phyloP scores from a whole-genome alignment of 2,113 vertebrate species.

The Scatophagus argus region DNA sequence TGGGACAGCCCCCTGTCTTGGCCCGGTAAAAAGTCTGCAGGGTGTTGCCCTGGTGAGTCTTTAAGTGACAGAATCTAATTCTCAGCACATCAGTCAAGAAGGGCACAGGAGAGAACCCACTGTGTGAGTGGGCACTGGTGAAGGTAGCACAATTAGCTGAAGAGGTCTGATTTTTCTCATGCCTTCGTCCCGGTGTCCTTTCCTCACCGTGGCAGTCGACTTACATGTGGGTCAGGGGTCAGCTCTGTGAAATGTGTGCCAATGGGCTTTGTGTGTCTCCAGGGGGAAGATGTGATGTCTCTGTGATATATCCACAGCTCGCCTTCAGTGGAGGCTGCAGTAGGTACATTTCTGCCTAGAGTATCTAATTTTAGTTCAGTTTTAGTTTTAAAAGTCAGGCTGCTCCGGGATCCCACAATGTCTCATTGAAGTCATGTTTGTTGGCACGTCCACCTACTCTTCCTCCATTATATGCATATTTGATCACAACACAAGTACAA shows the following conservation, averaged over 20 bases:
- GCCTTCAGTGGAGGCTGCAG: constrained; percentile 5
- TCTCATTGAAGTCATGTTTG: neutral
- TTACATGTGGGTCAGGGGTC: constrained; percentile 53
- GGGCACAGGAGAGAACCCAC: constrained; percentile 44
- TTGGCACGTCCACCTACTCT: too few relatives aligned
- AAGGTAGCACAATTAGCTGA: constrained; percentile 58
- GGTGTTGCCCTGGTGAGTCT: constrained; percentile 50
- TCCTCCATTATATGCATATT: too few relatives aligned
- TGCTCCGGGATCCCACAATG: neutral
- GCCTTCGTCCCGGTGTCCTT: constrained; percentile 31
- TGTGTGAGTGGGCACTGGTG: constrained; percentile 2
- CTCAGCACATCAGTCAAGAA: constrained; percentile 74
- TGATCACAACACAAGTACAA: too few relatives aligned
- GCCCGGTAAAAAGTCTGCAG: constrained; percentile 38
- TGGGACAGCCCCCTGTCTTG: constrained; percentile 30
- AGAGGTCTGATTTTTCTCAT: constrained; percentile 21
- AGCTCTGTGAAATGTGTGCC: constrained; percentile 60
- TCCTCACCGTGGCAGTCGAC: constrained; percentile 23
- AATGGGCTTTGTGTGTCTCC: constrained; percentile 45
- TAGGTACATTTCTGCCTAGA: neutral
- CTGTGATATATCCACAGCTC: constrained; percentile 9
- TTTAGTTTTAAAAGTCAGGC: neutral
- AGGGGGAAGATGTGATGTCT: constrained; percentile 15
- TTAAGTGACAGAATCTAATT: constrained; percentile 75
- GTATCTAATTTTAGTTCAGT: neutral